phyloP scores from a whole-genome alignment of 1,140 invertebrate genomes.

The Amphibalanus amphitrite region DNA sequence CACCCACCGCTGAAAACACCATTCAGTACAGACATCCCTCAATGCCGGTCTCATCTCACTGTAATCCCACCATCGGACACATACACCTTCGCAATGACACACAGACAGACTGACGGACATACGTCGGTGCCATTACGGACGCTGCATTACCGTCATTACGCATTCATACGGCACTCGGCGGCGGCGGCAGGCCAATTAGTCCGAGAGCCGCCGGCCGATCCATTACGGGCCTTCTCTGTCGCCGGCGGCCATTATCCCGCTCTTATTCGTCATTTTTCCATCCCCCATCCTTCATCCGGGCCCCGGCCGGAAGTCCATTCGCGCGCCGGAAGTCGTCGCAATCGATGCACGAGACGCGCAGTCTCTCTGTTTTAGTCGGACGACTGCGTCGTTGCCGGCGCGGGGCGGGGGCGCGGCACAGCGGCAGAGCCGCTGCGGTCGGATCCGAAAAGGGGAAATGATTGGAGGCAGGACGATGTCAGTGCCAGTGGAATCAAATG shows the following conservation, averaged over 20 bases:
- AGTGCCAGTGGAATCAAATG: too few relatives aligned
- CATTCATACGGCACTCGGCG: neutral
- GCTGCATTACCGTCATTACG: neutral
- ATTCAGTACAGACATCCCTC: too few relatives aligned
- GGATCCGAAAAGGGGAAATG: too few relatives aligned
- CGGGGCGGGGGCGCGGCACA: neutral
- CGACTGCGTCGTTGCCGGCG: neutral
- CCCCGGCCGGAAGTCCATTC: neutral
- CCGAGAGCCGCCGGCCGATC: neutral
- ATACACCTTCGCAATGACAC: too few relatives aligned
- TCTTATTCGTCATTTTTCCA: conserved; percentile 2
- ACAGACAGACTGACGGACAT: too few relatives aligned
- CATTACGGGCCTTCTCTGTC: neutral
- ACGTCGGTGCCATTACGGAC: too few relatives aligned
- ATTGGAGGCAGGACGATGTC: too few relatives aligned
- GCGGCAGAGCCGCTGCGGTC: too few relatives aligned
- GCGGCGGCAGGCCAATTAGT: neutral
- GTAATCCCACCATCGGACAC: too few relatives aligned
- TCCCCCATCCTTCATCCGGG: neutral
- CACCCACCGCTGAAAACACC: too few relatives aligned
- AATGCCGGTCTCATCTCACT: too few relatives aligned
- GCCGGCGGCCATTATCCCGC: neutral
- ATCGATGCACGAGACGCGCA: neutral
- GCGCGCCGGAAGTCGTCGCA: neutral
- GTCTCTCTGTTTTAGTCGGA: neutral